Evolutionary conservation across 2,888 invertebrate species (phyloP), one percentile per base, ranked within the genome.

Genomic region (Sphinx pinastri): DNA sequence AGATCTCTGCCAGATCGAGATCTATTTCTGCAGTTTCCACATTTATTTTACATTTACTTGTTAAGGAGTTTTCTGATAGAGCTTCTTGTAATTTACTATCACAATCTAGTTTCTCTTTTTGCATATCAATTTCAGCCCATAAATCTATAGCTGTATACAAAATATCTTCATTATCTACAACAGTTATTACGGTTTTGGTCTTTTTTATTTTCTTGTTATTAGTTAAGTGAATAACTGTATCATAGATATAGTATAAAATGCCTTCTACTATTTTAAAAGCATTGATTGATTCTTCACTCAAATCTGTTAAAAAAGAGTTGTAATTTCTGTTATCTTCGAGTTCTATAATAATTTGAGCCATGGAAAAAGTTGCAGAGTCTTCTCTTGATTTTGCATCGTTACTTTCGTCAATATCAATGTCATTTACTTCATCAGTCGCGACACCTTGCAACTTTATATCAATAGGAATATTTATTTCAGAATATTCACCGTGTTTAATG

Each of bases 111-210:
- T 57, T 47, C 11, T 55, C 57, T 12, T 66, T n/a, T 10, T 70
- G 19, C 0, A 19, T 6, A 25, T 57, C 38, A 16, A 31, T 54
- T 49, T 66, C 49, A 31, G 51, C 54, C 88, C 88, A 91, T 19
- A 86, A 70, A 57, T 79, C 73, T 10, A 77, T 69, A 13, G 93
- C 84, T 0, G 93, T 93, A 66, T 77, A 89, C 25, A 94, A 70
- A 70, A 93, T 90, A 77, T 94, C 93, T 80, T 92, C 93, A 31
- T 71, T 75, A 73, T 94, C 93, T 1, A 85, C 92, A 1, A 94
- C 84, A 12, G 93, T 93, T 0, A 93, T 73, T 0, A 93, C 92
- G 70, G 74, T 85, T 73, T 91, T 83, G 47, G 54, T 75, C 74
- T 54, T 73, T 59, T 73, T 83, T 73, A 73, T 73, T 71, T 77